These are phyloP conservation scores for Rhodinocichla rosea DNA, from an alignment of 2,113 vertebrate genomes.

Conservation along the genomic window DNA sequence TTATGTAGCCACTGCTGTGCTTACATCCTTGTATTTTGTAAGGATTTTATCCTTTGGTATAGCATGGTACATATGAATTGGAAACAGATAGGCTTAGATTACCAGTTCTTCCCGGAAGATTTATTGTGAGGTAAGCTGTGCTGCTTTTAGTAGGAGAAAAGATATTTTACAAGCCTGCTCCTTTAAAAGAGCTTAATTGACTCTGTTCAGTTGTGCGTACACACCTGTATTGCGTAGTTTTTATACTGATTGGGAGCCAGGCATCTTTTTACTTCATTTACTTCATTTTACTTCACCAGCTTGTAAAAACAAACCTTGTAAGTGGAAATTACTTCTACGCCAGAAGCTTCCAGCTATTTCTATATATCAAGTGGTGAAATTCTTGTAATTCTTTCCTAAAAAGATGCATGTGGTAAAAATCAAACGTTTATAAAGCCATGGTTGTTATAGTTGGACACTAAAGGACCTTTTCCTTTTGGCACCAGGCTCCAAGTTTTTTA, in stretches of 20 bases:
- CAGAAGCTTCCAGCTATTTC: neutral
- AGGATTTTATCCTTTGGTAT: neutral
- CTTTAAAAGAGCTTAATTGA: neutral
- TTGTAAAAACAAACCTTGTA: neutral
- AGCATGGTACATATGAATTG: fast-evolving
- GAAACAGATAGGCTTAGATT: neutral
- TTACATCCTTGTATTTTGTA: neutral
- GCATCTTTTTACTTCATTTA: no score
- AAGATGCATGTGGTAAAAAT: neutral
- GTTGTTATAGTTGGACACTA: neutral
- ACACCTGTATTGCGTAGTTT: neutral
- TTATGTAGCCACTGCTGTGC: fast-evolving
- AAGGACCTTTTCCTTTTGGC: neutral
- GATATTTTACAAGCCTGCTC: fast-evolving
- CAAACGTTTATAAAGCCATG: neutral
- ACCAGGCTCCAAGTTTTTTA: neutral
- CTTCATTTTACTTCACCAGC: no score
- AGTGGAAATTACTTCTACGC: neutral
- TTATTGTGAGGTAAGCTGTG: neutral
- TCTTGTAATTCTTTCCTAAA: neutral
- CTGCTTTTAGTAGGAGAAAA: neutral
- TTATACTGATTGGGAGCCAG: neutral
- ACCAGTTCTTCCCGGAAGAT: neutral
- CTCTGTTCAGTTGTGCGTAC: neutral
- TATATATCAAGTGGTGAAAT: neutral